phyloP scores from a whole-genome alignment of 1,140 invertebrate species.

The Zaprionus capensis region DNA sequence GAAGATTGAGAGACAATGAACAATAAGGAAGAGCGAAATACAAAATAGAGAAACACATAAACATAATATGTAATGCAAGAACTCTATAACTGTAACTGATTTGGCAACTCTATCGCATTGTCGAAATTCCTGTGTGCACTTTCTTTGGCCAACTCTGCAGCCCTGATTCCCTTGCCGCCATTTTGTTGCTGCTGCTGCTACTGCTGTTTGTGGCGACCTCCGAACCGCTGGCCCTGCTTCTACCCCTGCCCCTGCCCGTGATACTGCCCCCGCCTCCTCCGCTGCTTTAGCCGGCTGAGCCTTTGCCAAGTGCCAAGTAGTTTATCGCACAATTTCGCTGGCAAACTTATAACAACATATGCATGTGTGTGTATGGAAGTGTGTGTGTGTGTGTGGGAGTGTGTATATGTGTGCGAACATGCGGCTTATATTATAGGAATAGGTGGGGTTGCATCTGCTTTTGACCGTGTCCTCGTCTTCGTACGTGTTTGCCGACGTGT shows the following conservation, averaged over 20 bases:
- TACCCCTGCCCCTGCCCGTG: background rate
- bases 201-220: conserved; percentile 8
- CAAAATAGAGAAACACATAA: background rate
- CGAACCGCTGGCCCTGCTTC: conserved; percentile 17
- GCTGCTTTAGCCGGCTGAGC: conserved; percentile 3
- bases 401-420: conserved; percentile 22
- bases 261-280: background rate
- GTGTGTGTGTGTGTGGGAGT: conserved; percentile 18
- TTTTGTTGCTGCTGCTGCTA: conserved; percentile 50
- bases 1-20: background rate
- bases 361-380: conserved; percentile 40
- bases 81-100: background rate
- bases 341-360: conserved; percentile 74
- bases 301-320: conserved; percentile 62
- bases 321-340: conserved; percentile 76
- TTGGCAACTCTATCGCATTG: conserved; percentile 12
- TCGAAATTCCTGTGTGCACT: background rate
- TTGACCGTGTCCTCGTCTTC: conserved; percentile 27
- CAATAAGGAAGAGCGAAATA: background rate
- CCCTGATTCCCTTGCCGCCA: conserved; percentile 45
- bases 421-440: conserved; percentile 29
- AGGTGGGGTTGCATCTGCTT: conserved; percentile 19
- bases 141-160: background rate
- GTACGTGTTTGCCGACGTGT: conserved; percentile 22
- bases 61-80: background rate